Evolutionary conservation across 1,140 invertebrate species (phyloP).

Genomic region (Theocolax elegans): DNA sequence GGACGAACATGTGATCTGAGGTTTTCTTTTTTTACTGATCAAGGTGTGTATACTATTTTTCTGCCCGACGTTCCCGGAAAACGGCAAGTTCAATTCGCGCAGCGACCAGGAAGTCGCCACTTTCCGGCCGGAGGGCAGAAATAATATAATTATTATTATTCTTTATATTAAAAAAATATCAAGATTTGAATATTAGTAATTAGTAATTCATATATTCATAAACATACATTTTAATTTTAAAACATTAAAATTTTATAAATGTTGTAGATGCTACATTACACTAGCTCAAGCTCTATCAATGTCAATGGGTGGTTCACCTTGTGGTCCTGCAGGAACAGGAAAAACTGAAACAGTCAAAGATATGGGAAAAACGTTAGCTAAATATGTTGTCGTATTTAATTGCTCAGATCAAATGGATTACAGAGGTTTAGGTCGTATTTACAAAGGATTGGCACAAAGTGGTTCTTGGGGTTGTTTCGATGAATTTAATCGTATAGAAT

Average conservation of each 20-base stretch:
- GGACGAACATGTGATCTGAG: too few relatives aligned
- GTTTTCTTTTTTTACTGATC: too few relatives aligned
- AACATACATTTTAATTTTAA: not conserved
- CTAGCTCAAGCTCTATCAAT: conserved; percentile 94
- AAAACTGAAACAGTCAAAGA: conserved; percentile 98
- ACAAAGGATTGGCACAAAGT: conserved; percentile 91
- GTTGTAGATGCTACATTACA: conserved; percentile 91
- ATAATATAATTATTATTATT: too few relatives aligned
- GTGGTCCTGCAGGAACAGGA: conserved; percentile 94
- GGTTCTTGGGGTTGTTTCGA: conserved; percentile 98
- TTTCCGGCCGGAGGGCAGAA: too few relatives aligned
- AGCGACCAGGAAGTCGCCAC: too few relatives aligned
- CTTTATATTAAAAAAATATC: too few relatives aligned
- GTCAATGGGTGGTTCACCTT: conserved; percentile 96
- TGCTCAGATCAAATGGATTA: conserved; percentile 99
- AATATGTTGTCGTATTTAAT: conserved; percentile 98
- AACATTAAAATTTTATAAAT: conserved; percentile 3
- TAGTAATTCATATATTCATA: not conserved
- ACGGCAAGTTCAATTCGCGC: too few relatives aligned
- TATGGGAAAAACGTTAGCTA: conserved; percentile 97
- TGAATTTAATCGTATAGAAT: conserved; percentile 96
- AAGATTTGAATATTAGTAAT: not conserved
- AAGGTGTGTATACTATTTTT: too few relatives aligned
- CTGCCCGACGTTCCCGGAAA: too few relatives aligned
- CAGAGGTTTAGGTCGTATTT: conserved; percentile 89